Evolutionary conservation across 2,113 vertebrate species (phyloP), one percentile per base, ranked within the genome.

Genomic region (Aegithalos caudatus): DNA sequence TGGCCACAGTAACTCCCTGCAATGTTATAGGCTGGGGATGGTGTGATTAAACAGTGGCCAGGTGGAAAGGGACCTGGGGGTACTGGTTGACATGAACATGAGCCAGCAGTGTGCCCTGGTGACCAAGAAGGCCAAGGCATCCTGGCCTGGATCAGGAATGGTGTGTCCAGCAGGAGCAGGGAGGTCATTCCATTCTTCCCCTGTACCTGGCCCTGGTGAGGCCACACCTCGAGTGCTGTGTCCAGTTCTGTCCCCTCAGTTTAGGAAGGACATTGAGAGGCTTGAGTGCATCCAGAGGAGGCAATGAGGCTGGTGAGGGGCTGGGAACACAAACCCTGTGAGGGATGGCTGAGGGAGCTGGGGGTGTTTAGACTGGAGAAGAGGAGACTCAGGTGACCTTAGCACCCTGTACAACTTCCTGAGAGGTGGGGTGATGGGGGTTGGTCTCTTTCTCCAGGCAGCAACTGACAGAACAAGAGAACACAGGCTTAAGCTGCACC

Each of bases 11-110:
- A 48, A 67, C 24, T 33, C 24, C 12, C 25, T 28, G 7, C 65
- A 48, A 3, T 2, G 1, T 8, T 50, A 69, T 14, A 37, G 25
- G 10, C 65, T 58, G n/a, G n/a, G 45, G 15, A 25, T 1, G 1
- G 17, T 11, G 6, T 48, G 13, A 10, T 5, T 28, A 12, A 5
- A 20, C 65, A 47, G 12, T 27, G 44, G 17, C 22, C 44, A 67
- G 12, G 33, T 1, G 9, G 17, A 48, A 48, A 48, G 65, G 65
- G 33, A 67, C 44, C 33, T 66, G 64, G 33, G 12, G 16, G 33
- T 35, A 6, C 16, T 67, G 33, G 9, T 5, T 8, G n/a, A 20
- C 45, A 21, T 19, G 24, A 48, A 35, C 24, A 11, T 11, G 45
- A 28, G n/a, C 65, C 65, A 67, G 24, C 33, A 35, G 24, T 27